Base-by-base conservation (phyloP, 2,113 vertebrate genomes). In the Proteles cristata region DNA sequence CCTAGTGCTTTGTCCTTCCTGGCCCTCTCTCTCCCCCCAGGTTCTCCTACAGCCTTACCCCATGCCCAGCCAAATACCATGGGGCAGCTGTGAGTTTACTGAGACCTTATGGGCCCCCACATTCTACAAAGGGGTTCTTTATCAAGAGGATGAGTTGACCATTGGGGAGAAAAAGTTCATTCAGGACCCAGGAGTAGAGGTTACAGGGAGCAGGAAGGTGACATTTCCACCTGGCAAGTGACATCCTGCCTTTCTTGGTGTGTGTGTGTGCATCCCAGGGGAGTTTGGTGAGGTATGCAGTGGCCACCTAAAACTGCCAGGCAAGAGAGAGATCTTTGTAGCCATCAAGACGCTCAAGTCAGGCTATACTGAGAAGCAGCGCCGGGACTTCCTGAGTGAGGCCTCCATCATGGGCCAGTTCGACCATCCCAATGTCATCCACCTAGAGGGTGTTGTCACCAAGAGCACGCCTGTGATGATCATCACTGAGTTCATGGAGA, bases 371-470 rank as follows among this genome's bases (percentile, higher is more conserved):
- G 99, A 99, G 96, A 99, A 99, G 98, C 99, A 99, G 96, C 98
- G 99, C 76, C 97, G 99, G 83, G 99, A 99, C 98, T 99, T 99
- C 98, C 98, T 99, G 96, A 99, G 99, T 0, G 99, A 99, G 97
- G 99, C 99, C 89, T 99, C 99, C 99, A 99, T 99, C 99, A 99
- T 99, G 99, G 99, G 99, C 15, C 99, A 99, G 98, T 99, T 99
- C 0, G 99, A 99, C 97, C 99, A 99, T 93, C 99, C 99, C 86
- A 99, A 99, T 0, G 99, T 99, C 98, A 99, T 99, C 98, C 99
- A 99, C 96, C 98, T 99, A 97, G 99, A 99, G 93, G 99, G 99
- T 0, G 99, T 99, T 11, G 99, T 99, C 97, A 99, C 99, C 97
- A 99, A 99, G 98, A 99, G 99, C 98, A 99, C 98, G 1, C 99